phyloP scores from a whole-genome alignment of 2,797 vertebrate genomes.

The Rhynchotus rufescens region DNA sequence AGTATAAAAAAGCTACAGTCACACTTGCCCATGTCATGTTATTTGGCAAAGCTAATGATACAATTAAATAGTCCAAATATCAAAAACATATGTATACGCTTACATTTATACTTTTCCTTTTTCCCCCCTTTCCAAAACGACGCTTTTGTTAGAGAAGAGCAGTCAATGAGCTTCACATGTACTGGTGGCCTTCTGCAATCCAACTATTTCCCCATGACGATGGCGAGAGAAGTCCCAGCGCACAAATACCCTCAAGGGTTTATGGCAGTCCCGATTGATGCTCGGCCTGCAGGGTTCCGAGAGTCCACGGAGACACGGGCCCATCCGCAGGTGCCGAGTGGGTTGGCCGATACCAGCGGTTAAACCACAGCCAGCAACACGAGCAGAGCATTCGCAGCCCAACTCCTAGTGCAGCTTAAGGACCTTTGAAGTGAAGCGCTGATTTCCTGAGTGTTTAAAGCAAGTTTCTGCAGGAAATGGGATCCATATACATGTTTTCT shows the following conservation, averaged over 20 bases:
- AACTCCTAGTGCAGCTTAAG: conserved; percentile 22
- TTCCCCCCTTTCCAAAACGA: conserved; percentile 40
- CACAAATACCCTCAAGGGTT: conserved; percentile 64
- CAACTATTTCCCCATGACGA: conserved; percentile 75
- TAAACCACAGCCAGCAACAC: conserved; percentile 41
- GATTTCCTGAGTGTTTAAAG: conserved; percentile 67
- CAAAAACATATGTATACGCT: conserved; percentile 46
- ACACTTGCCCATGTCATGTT: conserved; percentile 53
- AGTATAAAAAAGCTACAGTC: conserved; percentile 33
- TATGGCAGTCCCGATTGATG: conserved; percentile 52
- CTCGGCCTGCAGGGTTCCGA: neutral
- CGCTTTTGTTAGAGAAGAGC: conserved; percentile 16
- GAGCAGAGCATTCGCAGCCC: conserved; percentile 29
- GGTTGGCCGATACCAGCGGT: conserved; percentile 48
- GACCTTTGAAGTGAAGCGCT: conserved; percentile 65
- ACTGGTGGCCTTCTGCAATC: conserved; percentile 36
- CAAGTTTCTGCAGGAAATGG: conserved; percentile 74
- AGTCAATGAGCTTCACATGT: conserved; percentile 42
- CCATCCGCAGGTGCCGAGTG: conserved; percentile 54
- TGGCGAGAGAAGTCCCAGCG: conserved; percentile 69
- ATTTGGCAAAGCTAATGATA: conserved; percentile 54
- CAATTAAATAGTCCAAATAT: conserved; percentile 42
- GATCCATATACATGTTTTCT: conserved; percentile 66
- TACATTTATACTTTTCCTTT: conserved; percentile 16
- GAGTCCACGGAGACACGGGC: conserved; percentile 10